These are phyloP conservation scores for Tortrix viridana DNA, from an alignment of 2,888 invertebrate genomes.

Conservation along the genomic window DNA sequence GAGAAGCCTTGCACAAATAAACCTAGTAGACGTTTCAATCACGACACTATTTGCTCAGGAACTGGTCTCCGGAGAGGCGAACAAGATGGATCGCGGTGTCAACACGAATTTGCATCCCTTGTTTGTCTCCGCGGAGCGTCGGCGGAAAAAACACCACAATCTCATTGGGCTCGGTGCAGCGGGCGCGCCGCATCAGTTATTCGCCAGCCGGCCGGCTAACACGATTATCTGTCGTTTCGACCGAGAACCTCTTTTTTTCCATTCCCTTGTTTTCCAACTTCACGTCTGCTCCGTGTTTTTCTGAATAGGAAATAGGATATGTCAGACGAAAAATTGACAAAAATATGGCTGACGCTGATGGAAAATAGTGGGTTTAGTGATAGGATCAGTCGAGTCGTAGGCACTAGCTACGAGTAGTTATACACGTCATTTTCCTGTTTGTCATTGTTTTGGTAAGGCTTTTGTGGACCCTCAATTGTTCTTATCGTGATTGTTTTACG, in stretches of 20 bases:
- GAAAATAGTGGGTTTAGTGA: constrained; percentile 80
- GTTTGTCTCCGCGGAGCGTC: constrained; percentile 78
- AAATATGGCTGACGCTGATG: constrained; percentile 77
- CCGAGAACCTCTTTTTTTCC: constrained; percentile 80
- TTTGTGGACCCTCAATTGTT: constrained; percentile 38
- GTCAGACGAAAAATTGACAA: constrained; percentile 84
- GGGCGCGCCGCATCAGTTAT: constrained; percentile 75
- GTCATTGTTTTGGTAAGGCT: constrained; percentile 49
- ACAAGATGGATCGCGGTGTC: constrained; percentile 83
- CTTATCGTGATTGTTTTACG: constrained; percentile 21
- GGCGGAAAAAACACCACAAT: constrained; percentile 81
- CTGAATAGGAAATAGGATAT: constrained; percentile 82
- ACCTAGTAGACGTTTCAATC: constrained; percentile 72
- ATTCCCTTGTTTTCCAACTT: constrained; percentile 82
- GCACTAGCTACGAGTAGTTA: constrained; percentile 52
- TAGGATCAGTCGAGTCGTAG: constrained; percentile 71
- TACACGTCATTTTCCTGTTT: constrained; percentile 69
- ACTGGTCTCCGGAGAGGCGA: constrained; percentile 78
- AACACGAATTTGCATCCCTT: constrained; percentile 84
- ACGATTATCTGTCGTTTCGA: constrained; percentile 82
- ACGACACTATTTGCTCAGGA: constrained; percentile 76
- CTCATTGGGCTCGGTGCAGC: constrained; percentile 78
- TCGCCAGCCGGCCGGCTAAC: constrained; percentile 79
- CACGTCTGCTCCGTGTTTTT: constrained; percentile 80
- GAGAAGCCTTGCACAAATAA: constrained; percentile 66